Percentiles rank a stretch among this genome's conserved stretches.
These are phyloP conservation scores for Coleophora deauratella DNA, from an alignment of 2,888 invertebrate species.

Conservation along the genomic window DNA sequence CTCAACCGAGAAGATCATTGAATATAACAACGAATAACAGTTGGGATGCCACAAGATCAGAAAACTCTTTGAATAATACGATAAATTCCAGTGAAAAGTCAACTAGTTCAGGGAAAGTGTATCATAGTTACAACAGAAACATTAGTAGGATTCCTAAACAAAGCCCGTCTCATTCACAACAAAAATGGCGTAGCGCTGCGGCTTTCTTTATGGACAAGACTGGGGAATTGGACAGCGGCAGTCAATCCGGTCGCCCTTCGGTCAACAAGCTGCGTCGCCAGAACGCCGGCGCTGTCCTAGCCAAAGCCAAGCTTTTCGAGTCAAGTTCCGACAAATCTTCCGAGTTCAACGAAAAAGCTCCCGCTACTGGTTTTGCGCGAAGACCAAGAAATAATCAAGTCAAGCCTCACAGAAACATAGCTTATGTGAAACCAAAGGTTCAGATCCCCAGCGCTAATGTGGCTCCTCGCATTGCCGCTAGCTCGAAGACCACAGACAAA, in stretches of 20 bases:
- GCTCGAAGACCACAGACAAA: constrained; percentile 21
- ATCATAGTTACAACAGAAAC: constrained; percentile 30
- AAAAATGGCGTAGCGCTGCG: constrained; percentile 72
- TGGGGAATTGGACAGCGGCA: constrained; percentile 52
- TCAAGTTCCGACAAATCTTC: constrained; percentile 67
- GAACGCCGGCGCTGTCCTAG: constrained; percentile 87
- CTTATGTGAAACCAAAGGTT: constrained; percentile 41
- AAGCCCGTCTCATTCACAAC: constrained; percentile 39
- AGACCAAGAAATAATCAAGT: constrained; percentile 43
- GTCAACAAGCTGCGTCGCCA: constrained; percentile 81
- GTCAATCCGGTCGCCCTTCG: constrained; percentile 78
- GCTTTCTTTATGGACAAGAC: constrained; percentile 70
- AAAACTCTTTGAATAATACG: constrained; percentile 42
- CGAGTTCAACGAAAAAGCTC: constrained; percentile 42
- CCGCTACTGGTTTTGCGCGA: constrained; percentile 51
- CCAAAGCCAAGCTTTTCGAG: constrained; percentile 85
- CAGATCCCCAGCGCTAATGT: constrained; percentile 24
- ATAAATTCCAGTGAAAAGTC: constrained; percentile 38
- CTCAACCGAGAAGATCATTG: constrained; percentile 49
- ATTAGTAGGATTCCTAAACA: constrained; percentile 28
- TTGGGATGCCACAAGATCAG: constrained; percentile 42
- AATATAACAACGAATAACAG: constrained; percentile 43
- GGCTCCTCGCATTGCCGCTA: constrained; percentile 27
- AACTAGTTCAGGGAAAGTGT: constrained; percentile 32
- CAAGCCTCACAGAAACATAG: constrained; percentile 36